phyloP scores from a whole-genome alignment of 2,888 invertebrate species.

The Drosophila fungiperda region DNA sequence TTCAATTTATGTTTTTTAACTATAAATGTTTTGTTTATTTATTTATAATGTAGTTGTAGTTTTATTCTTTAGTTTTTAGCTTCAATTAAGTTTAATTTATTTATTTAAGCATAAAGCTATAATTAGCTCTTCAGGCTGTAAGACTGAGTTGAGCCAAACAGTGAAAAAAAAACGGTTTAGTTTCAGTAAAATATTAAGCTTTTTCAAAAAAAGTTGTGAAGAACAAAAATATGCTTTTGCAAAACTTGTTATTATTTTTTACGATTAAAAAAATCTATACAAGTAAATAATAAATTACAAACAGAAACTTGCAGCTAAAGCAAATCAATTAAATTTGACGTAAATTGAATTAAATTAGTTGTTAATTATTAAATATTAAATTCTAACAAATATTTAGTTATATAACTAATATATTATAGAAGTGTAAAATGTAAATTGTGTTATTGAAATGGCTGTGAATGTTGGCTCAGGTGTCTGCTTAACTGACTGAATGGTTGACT shows the following conservation, averaged over 20 bases:
- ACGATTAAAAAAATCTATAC: neutral
- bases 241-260: too few relatives aligned
- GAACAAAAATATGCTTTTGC: too few relatives aligned
- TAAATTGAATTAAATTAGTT: neutral
- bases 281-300: neutral
- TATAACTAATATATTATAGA: neutral
- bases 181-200: neutral
- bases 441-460: conserved; percentile 9
- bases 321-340: neutral
- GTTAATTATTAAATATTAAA: neutral
- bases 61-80: neutral
- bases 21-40: neutral
- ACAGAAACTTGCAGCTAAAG: neutral
- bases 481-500: conserved; percentile 11
- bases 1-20: neutral
- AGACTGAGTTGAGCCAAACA: too few relatives aligned
- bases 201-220: too few relatives aligned
- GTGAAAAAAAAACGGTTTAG: fast-evolving
- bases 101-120: neutral
- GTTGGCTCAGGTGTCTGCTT: conserved; percentile 25
- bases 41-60: neutral
- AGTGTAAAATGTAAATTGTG: neutral
- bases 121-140: neutral
- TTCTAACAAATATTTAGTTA: conserved; percentile 11
- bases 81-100: neutral